Evolutionary conservation across 2,113 vertebrate species (phyloP), one percentile per base, ranked within the genome.

Genomic region (Anser brachyrhynchus): DNA sequence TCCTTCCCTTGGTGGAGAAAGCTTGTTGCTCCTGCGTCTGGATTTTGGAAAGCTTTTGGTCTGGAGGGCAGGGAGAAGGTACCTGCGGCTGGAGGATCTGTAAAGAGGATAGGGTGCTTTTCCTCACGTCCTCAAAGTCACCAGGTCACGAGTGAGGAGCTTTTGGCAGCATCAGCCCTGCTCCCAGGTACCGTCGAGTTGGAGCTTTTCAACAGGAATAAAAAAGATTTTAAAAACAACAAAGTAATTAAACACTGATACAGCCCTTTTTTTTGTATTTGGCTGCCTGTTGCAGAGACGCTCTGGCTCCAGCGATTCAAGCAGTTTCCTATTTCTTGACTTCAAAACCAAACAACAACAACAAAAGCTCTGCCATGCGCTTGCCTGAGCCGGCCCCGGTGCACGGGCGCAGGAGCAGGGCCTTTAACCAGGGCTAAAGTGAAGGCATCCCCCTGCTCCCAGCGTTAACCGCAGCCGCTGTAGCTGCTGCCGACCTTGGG

Each of bases 261-360:
- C 10, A 66, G 54, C 23, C 55, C 52, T 81, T 95, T 90, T 92
- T 73, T 71, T 44, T 16, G 18, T 74, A 12, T 67, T 72, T 80
- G 71, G 65, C 92, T 61, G 66, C 61, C 71, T 44, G 69, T 92
- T 3, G 35, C 93, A 90, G 92, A 93, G 95, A 93, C 54, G 3
- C 54, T 64, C 94, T 92, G 95, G 90, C 97, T 97, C 96, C 97
- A 92, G 90, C 67, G 71, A 52, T 93, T 94, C 69, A 81, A 87
- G 77, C 6, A 0, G 84, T 49, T 97, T 97, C 95, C 96, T 95
- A 92, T 62, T 51, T 33, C 77, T 89, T 44, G 72, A 84, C 87
- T 96, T 96, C 66, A 87, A 94, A 91, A 71, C 66, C 76, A 55
- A 58, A 39, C 72, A 62, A 1, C 70, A 46, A 10, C 13, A 20